phyloP scores from a whole-genome alignment of 1,140 invertebrate genomes.

The Cotesia typhae region DNA sequence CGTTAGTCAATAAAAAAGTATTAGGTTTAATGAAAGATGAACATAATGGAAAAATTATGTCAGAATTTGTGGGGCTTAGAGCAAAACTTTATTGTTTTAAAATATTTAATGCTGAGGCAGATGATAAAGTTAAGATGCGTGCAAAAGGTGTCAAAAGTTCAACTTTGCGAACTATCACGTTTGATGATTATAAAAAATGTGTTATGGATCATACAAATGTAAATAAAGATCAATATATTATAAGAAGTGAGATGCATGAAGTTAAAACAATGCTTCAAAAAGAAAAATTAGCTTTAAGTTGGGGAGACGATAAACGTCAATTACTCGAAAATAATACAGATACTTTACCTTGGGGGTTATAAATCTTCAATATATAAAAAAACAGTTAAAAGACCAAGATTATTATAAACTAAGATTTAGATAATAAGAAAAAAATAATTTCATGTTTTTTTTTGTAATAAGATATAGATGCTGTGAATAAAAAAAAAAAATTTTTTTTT shows the following conservation, averaged over 20 bases:
- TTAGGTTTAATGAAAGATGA: conserved; percentile 38
- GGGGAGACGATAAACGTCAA: conserved; percentile 18
- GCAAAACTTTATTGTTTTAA: conserved; percentile 36
- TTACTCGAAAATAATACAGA: conserved; percentile 9
- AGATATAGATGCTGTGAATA: too few species aligned
- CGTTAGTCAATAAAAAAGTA: conserved; percentile 36
- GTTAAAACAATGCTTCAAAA: conserved; percentile 14
- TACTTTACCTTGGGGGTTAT: conserved; percentile 33
- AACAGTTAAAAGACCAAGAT: too few species aligned
- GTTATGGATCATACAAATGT: background rate
- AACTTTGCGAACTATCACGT: conserved; percentile 13
- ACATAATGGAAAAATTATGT: conserved; percentile 36
- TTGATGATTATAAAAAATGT: conserved; percentile 33
- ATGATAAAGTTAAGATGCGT: background rate
- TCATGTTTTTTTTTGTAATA: too few species aligned
- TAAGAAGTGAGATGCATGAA: background rate
- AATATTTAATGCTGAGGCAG: conserved; percentile 7
- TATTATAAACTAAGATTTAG: too few species aligned
- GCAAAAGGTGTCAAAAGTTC: conserved; percentile 36
- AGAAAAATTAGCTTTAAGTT: conserved; percentile 26
- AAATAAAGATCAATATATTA: background rate
- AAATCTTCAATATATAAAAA: background rate
- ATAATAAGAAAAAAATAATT: too few species aligned
- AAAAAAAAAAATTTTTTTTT: too few species aligned
- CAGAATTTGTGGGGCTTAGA: conserved; percentile 35